Evolutionary conservation across 2,113 vertebrate genomes (phyloP).

Genomic region (Notarius lentiginosus): DNA sequence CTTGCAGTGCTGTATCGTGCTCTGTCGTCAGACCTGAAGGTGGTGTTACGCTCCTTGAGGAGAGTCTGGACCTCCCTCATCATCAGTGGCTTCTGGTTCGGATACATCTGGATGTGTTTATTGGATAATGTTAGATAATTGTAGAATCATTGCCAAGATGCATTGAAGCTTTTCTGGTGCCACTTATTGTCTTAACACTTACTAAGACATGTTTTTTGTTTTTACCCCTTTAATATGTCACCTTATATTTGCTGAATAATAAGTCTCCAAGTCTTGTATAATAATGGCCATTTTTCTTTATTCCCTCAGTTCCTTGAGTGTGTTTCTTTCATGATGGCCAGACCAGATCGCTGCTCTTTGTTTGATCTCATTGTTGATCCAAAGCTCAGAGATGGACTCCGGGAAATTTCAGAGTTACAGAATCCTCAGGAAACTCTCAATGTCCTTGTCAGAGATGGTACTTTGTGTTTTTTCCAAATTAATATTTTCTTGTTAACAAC

Average conservation of each 20-base stretch:
- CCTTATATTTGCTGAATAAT: not conserved
- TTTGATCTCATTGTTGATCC: conserved; percentile 24
- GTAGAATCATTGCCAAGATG: not conserved
- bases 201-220: not conserved
- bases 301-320: not conserved
- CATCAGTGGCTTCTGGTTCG: no score
- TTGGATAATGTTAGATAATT: no score
- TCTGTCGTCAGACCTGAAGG: no score
- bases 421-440: not conserved
- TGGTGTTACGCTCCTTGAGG: no score
- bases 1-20: no score
- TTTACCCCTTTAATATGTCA: not conserved
- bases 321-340: conserved; percentile 7
- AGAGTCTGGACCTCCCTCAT: no score
- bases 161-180: no score
- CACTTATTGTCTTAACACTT: not conserved
- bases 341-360: conserved; percentile 15
- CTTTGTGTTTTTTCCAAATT: not conserved
- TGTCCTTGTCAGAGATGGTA: conserved; percentile 13
- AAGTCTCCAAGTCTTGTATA: not conserved
- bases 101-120: no score
- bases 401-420: conserved; percentile 15
- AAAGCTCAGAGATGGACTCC: conserved; percentile 34
- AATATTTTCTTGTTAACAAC: not conserved
- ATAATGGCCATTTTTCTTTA: not conserved